A percentile compares a stretch with the other conserved stretches of the same genome.
These are phyloP conservation scores for Drosophila biarmipes DNA, from an alignment of 1,140 invertebrate species.

Conservation along the genomic window DNA sequence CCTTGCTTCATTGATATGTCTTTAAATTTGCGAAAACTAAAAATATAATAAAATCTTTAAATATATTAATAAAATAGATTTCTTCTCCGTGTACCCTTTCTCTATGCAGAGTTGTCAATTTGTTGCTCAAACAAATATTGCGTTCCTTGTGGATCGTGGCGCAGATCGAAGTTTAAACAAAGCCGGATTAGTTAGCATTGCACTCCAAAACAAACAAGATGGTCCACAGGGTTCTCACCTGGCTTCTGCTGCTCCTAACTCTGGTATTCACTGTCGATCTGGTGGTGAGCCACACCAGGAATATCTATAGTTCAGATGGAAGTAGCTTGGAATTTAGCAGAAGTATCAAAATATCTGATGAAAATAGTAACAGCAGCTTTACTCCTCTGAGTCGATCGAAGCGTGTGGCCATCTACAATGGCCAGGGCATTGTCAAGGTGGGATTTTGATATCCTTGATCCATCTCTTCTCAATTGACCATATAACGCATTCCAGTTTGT, in stretches of 20 bases:
- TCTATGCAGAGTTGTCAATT: slow-evolving; percentile 42
- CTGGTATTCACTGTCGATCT: slow-evolving; percentile 9
- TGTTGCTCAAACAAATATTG: slow-evolving; percentile 56
- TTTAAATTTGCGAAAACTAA: too few species aligned
- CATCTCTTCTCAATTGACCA: not conserved
- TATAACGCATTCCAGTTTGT: not conserved
- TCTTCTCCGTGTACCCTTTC: slow-evolving; percentile 7
- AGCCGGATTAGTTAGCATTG: slow-evolving; percentile 43
- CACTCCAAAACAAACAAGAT: slow-evolving; percentile 55
- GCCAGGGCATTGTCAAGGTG: slow-evolving; percentile 70
- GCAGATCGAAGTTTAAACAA: slow-evolving; percentile 6
- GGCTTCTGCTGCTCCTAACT: slow-evolving; percentile 30
- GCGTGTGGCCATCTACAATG: slow-evolving; percentile 69
- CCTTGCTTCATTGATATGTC: not conserved
- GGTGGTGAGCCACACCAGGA: slow-evolving; percentile 20
- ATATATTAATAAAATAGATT: not conserved
- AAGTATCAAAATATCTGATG: not conserved
- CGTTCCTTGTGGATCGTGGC: slow-evolving; percentile 12
- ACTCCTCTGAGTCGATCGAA: slow-evolving; percentile 47
- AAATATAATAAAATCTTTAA: not conserved
- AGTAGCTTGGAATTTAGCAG: not conserved
- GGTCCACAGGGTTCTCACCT: slow-evolving; percentile 13
- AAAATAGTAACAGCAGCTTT: slow-evolving; percentile 3
- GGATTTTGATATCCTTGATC: too few species aligned
- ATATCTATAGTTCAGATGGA: not conserved